Evolutionary conservation across 2,888 invertebrate genomes (phyloP).

Genomic region (Laothoe populi): DNA sequence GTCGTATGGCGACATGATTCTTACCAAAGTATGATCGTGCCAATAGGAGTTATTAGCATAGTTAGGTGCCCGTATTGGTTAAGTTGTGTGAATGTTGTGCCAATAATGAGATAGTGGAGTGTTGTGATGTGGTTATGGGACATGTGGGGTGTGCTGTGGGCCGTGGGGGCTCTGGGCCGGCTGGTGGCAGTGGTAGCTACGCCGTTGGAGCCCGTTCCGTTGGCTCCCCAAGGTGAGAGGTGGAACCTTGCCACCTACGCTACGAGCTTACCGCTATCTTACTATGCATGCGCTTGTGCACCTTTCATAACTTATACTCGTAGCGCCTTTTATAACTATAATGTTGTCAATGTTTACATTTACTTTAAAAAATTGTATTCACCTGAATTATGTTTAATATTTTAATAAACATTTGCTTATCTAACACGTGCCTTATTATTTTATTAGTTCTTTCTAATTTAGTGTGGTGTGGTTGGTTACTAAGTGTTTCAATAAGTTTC

Average conservation of each 20-base stretch:
- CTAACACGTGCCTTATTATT: background rate
- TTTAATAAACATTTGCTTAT: background rate
- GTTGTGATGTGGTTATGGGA: slow-evolving; percentile 84
- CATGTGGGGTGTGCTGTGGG: slow-evolving; percentile 82
- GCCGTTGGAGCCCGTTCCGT: slow-evolving; percentile 73
- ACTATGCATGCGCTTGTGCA: slow-evolving; percentile 55
- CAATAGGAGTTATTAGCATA: slow-evolving; percentile 79
- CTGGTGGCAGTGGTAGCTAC: slow-evolving; percentile 68
- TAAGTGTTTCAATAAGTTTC: background rate
- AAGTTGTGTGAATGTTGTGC: slow-evolving; percentile 83
- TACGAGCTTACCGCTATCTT: slow-evolving; percentile 39
- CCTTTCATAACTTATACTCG: slow-evolving; percentile 30
- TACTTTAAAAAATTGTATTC: background rate
- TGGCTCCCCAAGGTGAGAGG: slow-evolving; percentile 77
- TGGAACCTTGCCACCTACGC: slow-evolving; percentile 71
- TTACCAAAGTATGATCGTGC: slow-evolving; percentile 81
- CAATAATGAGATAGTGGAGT: slow-evolving; percentile 85
- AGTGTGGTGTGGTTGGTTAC: background rate
- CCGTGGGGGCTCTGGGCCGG: slow-evolving; percentile 70
- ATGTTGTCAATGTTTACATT: slow-evolving; percentile 4
- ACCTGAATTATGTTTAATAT: background rate
- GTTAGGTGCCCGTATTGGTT: slow-evolving; percentile 80
- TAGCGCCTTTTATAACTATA: background rate
- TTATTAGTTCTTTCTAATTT: background rate
- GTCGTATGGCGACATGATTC: slow-evolving; percentile 69